Evolutionary conservation across 1,140 invertebrate species (phyloP), one percentile per base, ranked within the genome.

Genomic region (Orius insidiosus): DNA sequence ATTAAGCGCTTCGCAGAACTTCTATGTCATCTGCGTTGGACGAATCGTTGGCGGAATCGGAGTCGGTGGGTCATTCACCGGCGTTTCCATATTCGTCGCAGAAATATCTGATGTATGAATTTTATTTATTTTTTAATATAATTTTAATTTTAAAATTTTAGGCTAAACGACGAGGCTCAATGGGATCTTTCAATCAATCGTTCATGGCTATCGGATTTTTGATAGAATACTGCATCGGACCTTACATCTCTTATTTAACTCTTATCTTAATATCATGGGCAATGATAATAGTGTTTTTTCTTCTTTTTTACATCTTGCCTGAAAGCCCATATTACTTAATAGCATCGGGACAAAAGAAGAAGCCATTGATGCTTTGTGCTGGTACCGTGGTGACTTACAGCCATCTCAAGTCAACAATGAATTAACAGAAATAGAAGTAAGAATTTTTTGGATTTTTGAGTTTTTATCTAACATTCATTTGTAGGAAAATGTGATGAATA

Each of bases 341-440:
- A 11, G 36, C 37, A 8, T 46, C 43, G 11, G 47, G 40, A 0
- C n/a, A 36, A 36, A 44, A 47, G 34, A 18, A 4, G 44, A 53
- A 36, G 57, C 74, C 76, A 0, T 74, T 75, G n/a, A n/a, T 6
- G 43, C 47, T 1, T 32, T 52, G 4, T 18, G 11, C 3, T 44
- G 24, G 35, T 30, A 48, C 10, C 14, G 50, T 15, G 44, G 49
- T 14, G 43, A 46, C 14, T 7, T 42, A 16, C 15, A 15, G 9
- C 33, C 24, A 33, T 34, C 31, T 8, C 15, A 10, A 13, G 45
- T 46, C n/a, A 19, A 51, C 33, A 42, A 24, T 13, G 49, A 46
- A 43, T 15, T 51, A 40, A 24, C 31, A 30, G 31, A 16, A 9
- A 51, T 51, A 7, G 39, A 51, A 33, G 49, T 50, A 19, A 24